Percentiles rank a stretch among this genome's conserved stretches.
These are phyloP conservation scores for Calcarius lapponicus DNA, from an alignment of 2,797 vertebrate genomes.

Conservation along the genomic window DNA sequence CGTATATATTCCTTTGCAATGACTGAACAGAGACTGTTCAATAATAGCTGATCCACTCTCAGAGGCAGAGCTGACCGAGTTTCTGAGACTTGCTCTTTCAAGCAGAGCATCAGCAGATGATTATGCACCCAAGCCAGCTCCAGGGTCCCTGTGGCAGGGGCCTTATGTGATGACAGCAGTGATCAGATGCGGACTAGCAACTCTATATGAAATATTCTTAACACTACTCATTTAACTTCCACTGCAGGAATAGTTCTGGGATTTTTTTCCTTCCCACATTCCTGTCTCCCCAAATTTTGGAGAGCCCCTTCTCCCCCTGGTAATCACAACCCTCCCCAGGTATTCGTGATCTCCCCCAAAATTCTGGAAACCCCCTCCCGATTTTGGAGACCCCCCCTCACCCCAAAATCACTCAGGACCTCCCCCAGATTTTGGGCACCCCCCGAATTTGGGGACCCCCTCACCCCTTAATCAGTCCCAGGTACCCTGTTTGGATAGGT, in stretches of 20 bases:
- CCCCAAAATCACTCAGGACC: no score
- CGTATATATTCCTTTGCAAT: background rate
- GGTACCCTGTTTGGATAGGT: slow-evolving; percentile 39
- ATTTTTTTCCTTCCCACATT: background rate
- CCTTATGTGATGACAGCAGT: background rate
- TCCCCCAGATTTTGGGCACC: no score
- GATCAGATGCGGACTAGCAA: background rate
- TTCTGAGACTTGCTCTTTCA: background rate
- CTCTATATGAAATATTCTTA: background rate
- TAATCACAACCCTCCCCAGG: no score
- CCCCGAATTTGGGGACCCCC: no score
- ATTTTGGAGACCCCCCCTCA: no score
- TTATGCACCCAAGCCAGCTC: background rate
- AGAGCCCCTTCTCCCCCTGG: no score
- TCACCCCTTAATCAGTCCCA: no score
- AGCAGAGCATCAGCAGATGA: background rate
- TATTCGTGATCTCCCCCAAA: no score
- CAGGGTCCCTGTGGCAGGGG: background rate
- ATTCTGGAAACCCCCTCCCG: no score
- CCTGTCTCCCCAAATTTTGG: background rate
- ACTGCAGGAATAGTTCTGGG: background rate
- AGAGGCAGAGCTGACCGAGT: background rate
- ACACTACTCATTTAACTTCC: background rate
- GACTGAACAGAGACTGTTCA: background rate
- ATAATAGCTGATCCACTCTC: background rate